A percentile compares a stretch with the other conserved stretches of the same genome.
Conservation (phyloP, 2,797 vertebrate genomes). For the Alosa sapidissima region DNA sequence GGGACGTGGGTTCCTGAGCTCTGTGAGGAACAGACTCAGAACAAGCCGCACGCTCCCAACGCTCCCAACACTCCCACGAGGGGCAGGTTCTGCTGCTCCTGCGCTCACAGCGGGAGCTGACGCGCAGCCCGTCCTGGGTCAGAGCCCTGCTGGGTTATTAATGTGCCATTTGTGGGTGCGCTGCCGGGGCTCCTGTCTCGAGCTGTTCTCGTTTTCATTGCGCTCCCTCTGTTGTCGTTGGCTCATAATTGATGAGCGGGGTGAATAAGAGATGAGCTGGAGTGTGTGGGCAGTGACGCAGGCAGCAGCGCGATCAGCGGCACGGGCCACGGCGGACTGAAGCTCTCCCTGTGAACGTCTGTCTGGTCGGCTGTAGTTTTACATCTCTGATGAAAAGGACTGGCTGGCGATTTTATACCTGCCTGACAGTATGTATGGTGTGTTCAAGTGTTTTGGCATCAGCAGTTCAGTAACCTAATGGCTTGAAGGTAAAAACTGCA, state of each 20-base stretch:
- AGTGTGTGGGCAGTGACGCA: not conserved
- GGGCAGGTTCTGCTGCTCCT: not conserved
- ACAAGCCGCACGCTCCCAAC: not conserved
- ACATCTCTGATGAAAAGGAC: too few species aligned
- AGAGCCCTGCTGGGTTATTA: not conserved
- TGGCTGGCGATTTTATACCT: too few species aligned
- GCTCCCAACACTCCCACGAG: not conserved
- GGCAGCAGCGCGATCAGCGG: not conserved
- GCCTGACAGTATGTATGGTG: too few species aligned
- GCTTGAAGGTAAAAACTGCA: too few species aligned
- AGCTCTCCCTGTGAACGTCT: not conserved
- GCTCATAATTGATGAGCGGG: slow-evolving; percentile 7
- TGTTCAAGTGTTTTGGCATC: too few species aligned
- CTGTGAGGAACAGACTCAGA: not conserved
- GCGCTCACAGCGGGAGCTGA: not conserved
- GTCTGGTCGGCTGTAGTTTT: not conserved
- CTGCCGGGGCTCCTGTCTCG: not conserved
- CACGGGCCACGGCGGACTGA: not conserved
- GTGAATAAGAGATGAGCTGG: not conserved
- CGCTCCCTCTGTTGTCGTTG: not conserved
- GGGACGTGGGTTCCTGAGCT: not conserved
- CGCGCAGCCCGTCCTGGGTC: not conserved
- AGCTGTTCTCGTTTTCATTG: slow-evolving; percentile 1
- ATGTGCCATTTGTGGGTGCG: slow-evolving; percentile 12
- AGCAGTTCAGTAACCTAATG: too few species aligned